A percentile compares a stretch with the other conserved stretches of the same genome.
phyloP scores from a whole-genome alignment of 2,888 invertebrate genomes.

The Asteroscopus sphinx region DNA sequence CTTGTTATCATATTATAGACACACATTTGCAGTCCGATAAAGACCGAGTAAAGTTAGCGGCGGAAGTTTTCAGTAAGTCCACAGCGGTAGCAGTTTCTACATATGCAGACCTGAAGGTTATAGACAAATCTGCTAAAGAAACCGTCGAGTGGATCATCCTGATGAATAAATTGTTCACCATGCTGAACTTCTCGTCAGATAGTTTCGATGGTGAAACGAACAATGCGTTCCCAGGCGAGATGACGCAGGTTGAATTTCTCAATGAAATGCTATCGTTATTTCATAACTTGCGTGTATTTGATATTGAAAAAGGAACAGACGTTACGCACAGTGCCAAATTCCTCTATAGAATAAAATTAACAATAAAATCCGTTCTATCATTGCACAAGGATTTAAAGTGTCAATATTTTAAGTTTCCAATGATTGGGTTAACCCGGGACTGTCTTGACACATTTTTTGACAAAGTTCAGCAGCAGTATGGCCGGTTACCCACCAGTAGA shows the following conservation, averaged over 20 bases:
- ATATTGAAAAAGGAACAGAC: constrained; percentile 1
- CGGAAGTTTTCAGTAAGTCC: constrained; percentile 45
- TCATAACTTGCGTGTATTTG: constrained; percentile 22
- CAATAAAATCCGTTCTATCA: constrained; percentile 33
- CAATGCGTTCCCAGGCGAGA: constrained; percentile 14
- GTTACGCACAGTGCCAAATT: constrained; percentile 12
- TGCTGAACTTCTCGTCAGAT: constrained; percentile 36
- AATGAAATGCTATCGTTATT: constrained; percentile 19
- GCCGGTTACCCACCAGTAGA: constrained; percentile 26
- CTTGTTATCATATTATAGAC: constrained; percentile 39
- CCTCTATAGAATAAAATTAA: constrained; percentile 18
- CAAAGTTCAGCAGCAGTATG: constrained; percentile 16
- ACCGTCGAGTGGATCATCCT: constrained; percentile 50
- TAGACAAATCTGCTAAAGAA: constrained; percentile 36
- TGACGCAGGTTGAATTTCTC: constrained; percentile 27
- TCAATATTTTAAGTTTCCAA: constrained; percentile 17
- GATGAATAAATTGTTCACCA: constrained; percentile 39
- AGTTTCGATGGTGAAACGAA: constrained; percentile 3
- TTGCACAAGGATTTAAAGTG: constrained; percentile 23
- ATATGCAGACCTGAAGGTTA: constrained; percentile 35
- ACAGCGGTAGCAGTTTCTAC: constrained; percentile 52
- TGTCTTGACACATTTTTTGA: constrained; percentile 39
- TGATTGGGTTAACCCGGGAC: constrained; percentile 30
- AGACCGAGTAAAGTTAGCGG: constrained; percentile 27
- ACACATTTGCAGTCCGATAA: constrained; percentile 25